Base-by-base conservation (phyloP, 2,797 vertebrate species). In the Poeciliopsis turneri region DNA sequence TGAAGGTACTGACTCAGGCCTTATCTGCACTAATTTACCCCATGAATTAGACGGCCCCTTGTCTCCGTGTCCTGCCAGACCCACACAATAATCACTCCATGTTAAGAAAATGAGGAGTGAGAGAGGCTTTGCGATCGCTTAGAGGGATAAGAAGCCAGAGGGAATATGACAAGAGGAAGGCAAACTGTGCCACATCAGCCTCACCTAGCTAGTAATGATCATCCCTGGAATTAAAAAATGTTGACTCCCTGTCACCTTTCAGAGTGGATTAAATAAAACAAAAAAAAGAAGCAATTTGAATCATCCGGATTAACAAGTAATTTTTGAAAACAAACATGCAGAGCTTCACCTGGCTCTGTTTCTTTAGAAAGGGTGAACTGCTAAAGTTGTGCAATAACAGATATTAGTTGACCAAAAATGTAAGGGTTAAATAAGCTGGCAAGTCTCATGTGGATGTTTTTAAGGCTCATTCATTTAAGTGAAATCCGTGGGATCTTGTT, bases 1-100 rank as follows among this genome's bases (percentile, higher is more conserved):
- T 93, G 87, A 86, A 94, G 94, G 94, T 94, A 93, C 90, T 90
- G 92, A 93, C 91, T 94, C 84, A 90, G 90, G 90, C 92, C 93
- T 96, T 95, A 95, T 95, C 95, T 94, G 71, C 74, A 92, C 93
- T 95, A 94, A 96, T 96, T 95, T 95, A 95, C 90, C 91, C 93
- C 90, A 88, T 86, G 93, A 93, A 93, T 95, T 93, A 94, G 93
- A 90, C 57, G 74, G 87, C 81, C 79, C 86, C 78, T 81, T 46
- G 84, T 87, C 85, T 86, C 87, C 82, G 92, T 88, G 89, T 91
- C 89, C 92, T 93, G 89, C 87, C 91, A 92, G 86, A 92, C 87
- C 90, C 84, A 87, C 89, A 90, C 92, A 91, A 93, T 87, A 53
- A 79, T 84, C 83, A n/a, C 84, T 75, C 80, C 84, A 71, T 84